A percentile compares a stretch with the other conserved stretches of the same genome.
phyloP scores from a whole-genome alignment of 2,888 invertebrate genomes.

The Orthosia gothica region DNA sequence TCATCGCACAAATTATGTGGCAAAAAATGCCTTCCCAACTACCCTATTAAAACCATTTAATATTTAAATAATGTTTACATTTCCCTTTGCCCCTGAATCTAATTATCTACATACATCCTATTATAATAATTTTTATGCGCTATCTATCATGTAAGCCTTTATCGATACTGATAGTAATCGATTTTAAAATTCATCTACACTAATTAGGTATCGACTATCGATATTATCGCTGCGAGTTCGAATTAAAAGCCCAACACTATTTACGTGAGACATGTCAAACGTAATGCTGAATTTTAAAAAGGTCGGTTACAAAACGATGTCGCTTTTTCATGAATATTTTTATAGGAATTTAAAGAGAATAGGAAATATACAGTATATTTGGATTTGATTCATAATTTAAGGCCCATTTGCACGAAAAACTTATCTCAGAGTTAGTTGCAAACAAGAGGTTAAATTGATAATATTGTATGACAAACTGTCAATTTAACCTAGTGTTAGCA shows the following conservation, averaged over 20 bases:
- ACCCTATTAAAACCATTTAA: constrained; percentile 44
- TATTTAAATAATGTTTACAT: constrained; percentile 60
- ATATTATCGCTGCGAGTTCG: constrained; percentile 46
- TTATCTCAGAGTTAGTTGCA: no score
- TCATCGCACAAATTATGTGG: constrained; percentile 5
- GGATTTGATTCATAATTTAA: background rate
- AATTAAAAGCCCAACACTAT: constrained; percentile 57
- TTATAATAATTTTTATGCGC: constrained; percentile 50
- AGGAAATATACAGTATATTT: background rate
- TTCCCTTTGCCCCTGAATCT: constrained; percentile 38
- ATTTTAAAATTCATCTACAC: constrained; percentile 62
- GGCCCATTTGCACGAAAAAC: no score
- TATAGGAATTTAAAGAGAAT: background rate
- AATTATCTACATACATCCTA: constrained; percentile 26
- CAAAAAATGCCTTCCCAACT: constrained; percentile 23
- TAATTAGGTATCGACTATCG: constrained; percentile 58
- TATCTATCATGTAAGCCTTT: constrained; percentile 50
- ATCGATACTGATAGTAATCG: constrained; percentile 56
- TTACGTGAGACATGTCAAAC: constrained; percentile 45
- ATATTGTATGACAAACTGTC: no score
- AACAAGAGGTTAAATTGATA: no score
- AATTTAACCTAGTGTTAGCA: no score
- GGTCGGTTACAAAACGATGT: constrained; percentile 18
- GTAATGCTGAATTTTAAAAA: constrained; percentile 55
- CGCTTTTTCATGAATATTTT: constrained; percentile 12